Base-by-base conservation (phyloP, 2,888 invertebrate genomes). In the Eupithecia vulgata region DNA sequence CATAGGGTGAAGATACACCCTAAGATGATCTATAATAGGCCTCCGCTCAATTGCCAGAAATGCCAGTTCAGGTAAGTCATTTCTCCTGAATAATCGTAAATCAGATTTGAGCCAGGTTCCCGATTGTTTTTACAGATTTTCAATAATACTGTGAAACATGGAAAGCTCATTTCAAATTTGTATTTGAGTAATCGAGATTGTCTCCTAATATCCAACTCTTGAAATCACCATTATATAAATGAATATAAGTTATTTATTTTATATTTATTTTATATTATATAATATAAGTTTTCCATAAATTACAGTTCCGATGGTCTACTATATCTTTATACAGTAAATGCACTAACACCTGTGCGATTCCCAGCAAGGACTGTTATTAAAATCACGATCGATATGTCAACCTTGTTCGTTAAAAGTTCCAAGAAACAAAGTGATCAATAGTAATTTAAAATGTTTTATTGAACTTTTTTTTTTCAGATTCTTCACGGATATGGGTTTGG, bases 1-100 rank as follows among this genome's bases (percentile, higher is more conserved):
- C 99, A 99, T 91, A 98, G 99, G 95, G 98, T 98, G 81, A 98
- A 98, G 90, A 98, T 98, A 85, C 98, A 98, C 92, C 98, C 98
- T 72, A 98, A 98, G 94, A 98, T 98, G 98, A 98, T 98, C 82
- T 97, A 98, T 92, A 98, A 98, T 92, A 95, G 97, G 91, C 98
- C 99, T 73, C 99, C 99, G 66, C 95, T 99, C 80, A 98, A 98
- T 93, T 99, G 99, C 92, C 98, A 98, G 92, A 98, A 98, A 90
- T 99, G 99, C 94, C 98, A 98, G 93, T 98, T 97, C 90, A 91
- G 93, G 93, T 93, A n/a, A 52, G 48, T 40, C n/a, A n/a, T 48
- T 52, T 52, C 62, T 48, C 10, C 3, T 25, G 12, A 21, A 52
- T 25, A 5, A 21, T 57, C 57, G 21, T 57, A 13, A 52, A 57